Base-by-base conservation (phyloP, 2,888 invertebrate genomes). In the Ophraella communa region DNA sequence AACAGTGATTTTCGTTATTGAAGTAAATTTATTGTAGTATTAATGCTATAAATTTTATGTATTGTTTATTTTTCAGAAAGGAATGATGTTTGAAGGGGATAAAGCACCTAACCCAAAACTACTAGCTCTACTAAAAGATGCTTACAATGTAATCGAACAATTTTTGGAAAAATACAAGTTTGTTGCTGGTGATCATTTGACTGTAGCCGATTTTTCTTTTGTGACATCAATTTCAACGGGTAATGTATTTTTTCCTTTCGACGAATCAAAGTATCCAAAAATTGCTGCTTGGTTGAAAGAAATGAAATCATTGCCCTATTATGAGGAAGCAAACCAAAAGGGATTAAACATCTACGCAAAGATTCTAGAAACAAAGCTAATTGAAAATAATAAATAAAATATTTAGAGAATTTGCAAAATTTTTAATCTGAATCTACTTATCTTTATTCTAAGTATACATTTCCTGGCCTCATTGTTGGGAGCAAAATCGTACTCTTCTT, bases 221-320 rank as follows among this genome's bases (percentile, higher is more conserved):
- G 58, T 67, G 0, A 66, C 74, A 1, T 65, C 74, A 3, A 35
- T 74, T 8, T 71, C 70, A 7, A 20, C 67, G 14, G 67, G 65
- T 11, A 39, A 58, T 3, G 60, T 66, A 5, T 60, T 55, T 18
- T 11, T 53, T 1, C 72, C 73, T 8, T 59, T 75, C 3, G 67
- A 69, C 14, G 62, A 61, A 30, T 53, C 42, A 7, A 71, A 71
- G n/a, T 74, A 59, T 53, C 73, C 76, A 1, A 74, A 71, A 39
- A 39, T 75, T 17, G 33, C 45, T 5, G 76, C 75, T n/a, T 84
- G 83, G 83, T 64, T 80, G 8, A 72, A 76, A 7, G 70, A 70
- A 2, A 74, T 83, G 69, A 77, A 80, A 53, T 62, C 68, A 20
- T 73, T 79, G 17, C 73, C 82, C 1, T 82, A 75, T 62, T 73